Conservation (phyloP, 2,888 invertebrate genomes). For the Synanthedon formicaeformis region DNA sequence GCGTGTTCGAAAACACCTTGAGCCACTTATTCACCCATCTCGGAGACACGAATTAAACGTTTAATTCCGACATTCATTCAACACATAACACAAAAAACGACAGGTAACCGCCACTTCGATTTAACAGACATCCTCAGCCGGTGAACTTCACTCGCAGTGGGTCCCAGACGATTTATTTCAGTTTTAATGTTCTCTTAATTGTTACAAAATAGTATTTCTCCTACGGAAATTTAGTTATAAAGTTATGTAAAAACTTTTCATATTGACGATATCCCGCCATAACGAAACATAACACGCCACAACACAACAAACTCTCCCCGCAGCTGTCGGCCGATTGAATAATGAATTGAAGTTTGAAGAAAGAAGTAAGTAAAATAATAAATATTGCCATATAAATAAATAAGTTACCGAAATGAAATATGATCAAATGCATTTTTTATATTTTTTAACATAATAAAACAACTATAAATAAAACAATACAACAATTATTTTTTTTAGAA, state of each 20-base stretch:
- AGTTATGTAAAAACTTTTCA: constrained; percentile 55
- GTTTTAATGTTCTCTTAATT: constrained; percentile 23
- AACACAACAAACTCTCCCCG: constrained; percentile 16
- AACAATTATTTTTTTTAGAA: too few species aligned
- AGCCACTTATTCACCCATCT: constrained; percentile 60
- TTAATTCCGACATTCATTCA: constrained; percentile 61
- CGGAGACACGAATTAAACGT: constrained; percentile 55
- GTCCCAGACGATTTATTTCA: constrained; percentile 18
- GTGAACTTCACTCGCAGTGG: constrained; percentile 47
- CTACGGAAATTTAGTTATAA: constrained; percentile 32
- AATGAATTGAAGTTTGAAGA: constrained; percentile 20
- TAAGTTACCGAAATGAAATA: not conserved
- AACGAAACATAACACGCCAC: constrained; percentile 17
- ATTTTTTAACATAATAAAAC: too few species aligned
- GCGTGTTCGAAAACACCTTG: constrained; percentile 32
- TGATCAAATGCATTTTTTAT: too few species aligned
- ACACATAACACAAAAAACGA: constrained; percentile 68
- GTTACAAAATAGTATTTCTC: constrained; percentile 22
- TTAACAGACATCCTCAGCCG: constrained; percentile 67
- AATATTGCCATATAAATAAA: constrained; percentile 28
- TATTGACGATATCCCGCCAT: constrained; percentile 61
- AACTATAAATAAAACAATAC: too few species aligned
- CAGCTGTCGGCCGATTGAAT: constrained; percentile 48
- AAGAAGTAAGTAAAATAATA: constrained; percentile 10
- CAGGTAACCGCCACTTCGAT: constrained; percentile 71